A percentile compares a stretch with the other conserved stretches of the same genome.
Evolutionary conservation across 2,888 invertebrate genomes (phyloP).

Genomic region (Lepidonotus clava): DNA sequence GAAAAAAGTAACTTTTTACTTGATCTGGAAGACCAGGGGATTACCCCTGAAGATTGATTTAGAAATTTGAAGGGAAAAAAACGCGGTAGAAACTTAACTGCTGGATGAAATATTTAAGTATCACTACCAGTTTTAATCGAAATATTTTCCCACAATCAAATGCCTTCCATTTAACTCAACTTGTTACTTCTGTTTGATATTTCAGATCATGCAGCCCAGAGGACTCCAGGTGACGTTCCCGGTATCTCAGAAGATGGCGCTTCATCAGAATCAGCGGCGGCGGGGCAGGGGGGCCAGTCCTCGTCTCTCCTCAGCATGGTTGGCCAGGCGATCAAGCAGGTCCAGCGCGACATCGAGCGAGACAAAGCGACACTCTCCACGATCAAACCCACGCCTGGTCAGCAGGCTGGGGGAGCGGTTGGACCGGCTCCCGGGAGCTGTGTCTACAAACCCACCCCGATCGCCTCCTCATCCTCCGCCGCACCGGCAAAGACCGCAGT

Average conservation of each 20-base stretch:
- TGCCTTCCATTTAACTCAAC: background rate
- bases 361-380: slow-evolving; percentile 37
- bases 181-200: background rate
- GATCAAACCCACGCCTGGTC: background rate
- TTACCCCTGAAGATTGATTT: too few relatives aligned
- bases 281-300: background rate
- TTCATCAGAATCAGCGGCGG: slow-evolving; percentile 6
- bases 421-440: background rate
- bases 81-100: too few relatives aligned
- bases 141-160: too few relatives aligned
- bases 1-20: too few relatives aligned
- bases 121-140: too few relatives aligned
- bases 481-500: background rate
- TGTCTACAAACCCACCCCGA: slow-evolving; percentile 58
- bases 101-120: too few relatives aligned
- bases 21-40: too few relatives aligned
- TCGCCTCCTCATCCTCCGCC: background rate
- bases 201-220: background rate
- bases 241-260: slow-evolving; percentile 25
- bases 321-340: slow-evolving; percentile 60
- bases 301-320: slow-evolving; percentile 62
- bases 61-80: too few relatives aligned
- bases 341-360: slow-evolving; percentile 55
- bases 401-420: background rate
- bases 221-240: background rate